These are phyloP conservation scores for Timema cristinae DNA, from an alignment of 2,888 invertebrate species.

Conservation along the genomic window DNA sequence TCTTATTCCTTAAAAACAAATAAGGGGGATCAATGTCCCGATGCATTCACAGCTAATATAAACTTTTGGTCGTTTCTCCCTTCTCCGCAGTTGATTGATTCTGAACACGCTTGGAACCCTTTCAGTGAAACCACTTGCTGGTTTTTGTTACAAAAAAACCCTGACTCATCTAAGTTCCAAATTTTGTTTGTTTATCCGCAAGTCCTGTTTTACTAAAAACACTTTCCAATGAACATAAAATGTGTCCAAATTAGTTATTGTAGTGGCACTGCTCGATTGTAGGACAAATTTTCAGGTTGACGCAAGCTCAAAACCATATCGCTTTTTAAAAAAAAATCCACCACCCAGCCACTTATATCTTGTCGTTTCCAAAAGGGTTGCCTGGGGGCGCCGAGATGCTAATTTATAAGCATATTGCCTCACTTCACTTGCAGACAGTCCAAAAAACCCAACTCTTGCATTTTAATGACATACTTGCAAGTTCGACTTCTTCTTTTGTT, in stretches of 20 bases:
- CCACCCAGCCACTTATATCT: neutral
- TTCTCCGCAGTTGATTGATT: neutral
- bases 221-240: slow-evolving; percentile 9
- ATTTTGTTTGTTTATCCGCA: too few species aligned
- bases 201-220: too few species aligned
- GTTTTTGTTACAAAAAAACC: slow-evolving; percentile 5
- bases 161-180: neutral
- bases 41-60: neutral
- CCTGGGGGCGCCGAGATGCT: neutral
- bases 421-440: slow-evolving; percentile 5
- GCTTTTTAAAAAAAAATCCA: slow-evolving; percentile 7
- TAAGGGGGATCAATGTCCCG: too few species aligned
- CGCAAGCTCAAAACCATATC: neutral
- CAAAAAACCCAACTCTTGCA: slow-evolving; percentile 7
- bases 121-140: neutral
- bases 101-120: too few species aligned
- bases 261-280: neutral
- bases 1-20: too few species aligned
- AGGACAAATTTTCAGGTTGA: slow-evolving; percentile 15
- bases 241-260: neutral
- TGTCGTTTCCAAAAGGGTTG: neutral
- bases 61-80: neutral
- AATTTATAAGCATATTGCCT: neutral
- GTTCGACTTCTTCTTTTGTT: neutral
- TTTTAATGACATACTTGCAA: neutral